phyloP scores from a whole-genome alignment of 2,797 vertebrate species.

The Anableps anableps region DNA sequence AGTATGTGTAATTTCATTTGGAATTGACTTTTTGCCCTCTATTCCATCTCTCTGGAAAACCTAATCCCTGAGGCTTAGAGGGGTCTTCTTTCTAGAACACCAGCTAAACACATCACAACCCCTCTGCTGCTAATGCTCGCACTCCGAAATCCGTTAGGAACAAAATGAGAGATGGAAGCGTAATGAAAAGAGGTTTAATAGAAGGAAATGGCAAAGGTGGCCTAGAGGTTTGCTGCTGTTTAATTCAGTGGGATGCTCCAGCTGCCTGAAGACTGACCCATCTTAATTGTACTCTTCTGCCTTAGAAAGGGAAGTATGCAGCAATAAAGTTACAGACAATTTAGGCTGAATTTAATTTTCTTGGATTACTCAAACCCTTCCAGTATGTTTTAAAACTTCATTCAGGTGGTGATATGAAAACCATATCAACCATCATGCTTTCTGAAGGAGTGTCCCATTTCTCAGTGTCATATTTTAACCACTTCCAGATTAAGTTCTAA shows the following conservation, averaged over 20 bases:
- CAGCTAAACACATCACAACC: constrained; percentile 76
- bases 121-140: constrained; percentile 56
- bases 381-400: neutral
- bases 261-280: constrained; percentile 69
- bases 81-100: constrained; percentile 72
- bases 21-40: constrained; percentile 67
- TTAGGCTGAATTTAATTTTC: neutral
- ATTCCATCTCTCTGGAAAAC: constrained; percentile 68
- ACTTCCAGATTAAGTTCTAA: neutral
- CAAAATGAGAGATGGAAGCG: constrained; percentile 75
- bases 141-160: constrained; percentile 56
- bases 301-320: constrained; percentile 70
- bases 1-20: constrained; percentile 73
- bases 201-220: constrained; percentile 75
- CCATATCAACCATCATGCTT: neutral
- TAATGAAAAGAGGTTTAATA: constrained; percentile 84
- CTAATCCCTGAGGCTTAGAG: constrained; percentile 70
- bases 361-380: neutral
- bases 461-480: neutral
- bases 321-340: constrained; percentile 28
- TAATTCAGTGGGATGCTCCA: constrained; percentile 78
- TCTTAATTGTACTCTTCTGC: constrained; percentile 78
- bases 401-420: neutral
- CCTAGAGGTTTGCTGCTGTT: constrained; percentile 73
- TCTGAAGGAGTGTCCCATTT: neutral